Conservation (phyloP, 2,888 invertebrate species). For the Leptopilina syphax region DNA sequence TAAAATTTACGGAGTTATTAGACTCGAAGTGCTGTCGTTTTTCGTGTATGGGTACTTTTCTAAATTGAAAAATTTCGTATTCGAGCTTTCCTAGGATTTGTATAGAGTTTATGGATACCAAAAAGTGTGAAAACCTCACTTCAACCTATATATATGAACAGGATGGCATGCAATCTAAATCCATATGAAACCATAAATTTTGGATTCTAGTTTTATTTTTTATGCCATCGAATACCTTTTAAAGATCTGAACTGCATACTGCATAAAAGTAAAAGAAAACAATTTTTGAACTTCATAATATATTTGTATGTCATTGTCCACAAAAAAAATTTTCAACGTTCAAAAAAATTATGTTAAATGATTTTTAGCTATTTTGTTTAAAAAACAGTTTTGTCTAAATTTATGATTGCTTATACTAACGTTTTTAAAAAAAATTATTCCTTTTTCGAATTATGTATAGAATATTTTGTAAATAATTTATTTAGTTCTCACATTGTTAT, state of each 20-base stretch:
- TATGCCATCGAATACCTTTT: background rate
- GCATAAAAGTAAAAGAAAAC: background rate
- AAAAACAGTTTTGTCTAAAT: no score
- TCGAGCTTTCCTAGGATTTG: constrained; percentile 16
- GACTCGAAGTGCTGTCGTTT: background rate
- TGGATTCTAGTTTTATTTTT: background rate
- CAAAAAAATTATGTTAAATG: no score
- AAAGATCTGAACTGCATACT: background rate
- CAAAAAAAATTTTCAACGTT: background rate
- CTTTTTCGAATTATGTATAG: no score
- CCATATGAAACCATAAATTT: background rate
- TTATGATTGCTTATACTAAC: no score
- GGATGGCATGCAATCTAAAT: constrained; percentile 5
- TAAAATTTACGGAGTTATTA: background rate
- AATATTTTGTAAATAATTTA: no score
- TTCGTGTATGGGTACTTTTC: background rate
- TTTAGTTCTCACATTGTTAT: no score
- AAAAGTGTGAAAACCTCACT: constrained; percentile 2
- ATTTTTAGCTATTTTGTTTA: no score
- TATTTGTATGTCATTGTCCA: background rate
- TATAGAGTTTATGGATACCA: constrained; percentile 23
- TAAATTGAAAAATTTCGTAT: constrained; percentile 34
- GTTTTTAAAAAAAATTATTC: no score
- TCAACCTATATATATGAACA: background rate
- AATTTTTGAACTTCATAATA: no score